Evolutionary conservation across 1,140 invertebrate species (phyloP).

Genomic region (Venustaconcha ellipsiformis): DNA sequence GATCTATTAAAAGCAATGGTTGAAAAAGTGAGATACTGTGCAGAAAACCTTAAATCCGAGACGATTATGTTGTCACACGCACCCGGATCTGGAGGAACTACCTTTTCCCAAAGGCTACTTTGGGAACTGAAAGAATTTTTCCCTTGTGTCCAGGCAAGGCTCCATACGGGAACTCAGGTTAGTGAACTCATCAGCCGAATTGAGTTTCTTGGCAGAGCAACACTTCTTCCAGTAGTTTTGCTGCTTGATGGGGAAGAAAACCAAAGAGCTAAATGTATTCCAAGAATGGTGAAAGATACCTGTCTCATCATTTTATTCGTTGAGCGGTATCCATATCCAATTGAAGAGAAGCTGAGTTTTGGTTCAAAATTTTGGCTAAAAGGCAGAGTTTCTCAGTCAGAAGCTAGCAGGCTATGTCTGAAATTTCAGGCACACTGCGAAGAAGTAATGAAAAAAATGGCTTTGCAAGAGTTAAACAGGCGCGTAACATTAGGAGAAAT

Average conservation of each 20-base stretch:
- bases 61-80: constrained; percentile 28
- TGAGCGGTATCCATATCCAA: constrained; percentile 7
- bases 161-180: neutral
- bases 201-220: constrained; percentile 25
- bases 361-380: constrained; percentile 12
- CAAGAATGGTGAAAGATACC: constrained; percentile 3
- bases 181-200: constrained; percentile 24
- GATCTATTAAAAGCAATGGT: constrained; percentile 15
- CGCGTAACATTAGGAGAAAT: neutral
- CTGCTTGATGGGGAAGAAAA: constrained; percentile 26
- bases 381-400: constrained; percentile 14
- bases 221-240: constrained; percentile 25
- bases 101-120: constrained; percentile 34
- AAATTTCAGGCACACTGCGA: constrained; percentile 17
- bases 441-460: constrained; percentile 2
- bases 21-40: constrained; percentile 16
- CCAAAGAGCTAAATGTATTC: constrained; percentile 3
- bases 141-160: constrained; percentile 35
- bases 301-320: constrained; percentile 25
- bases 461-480: neutral
- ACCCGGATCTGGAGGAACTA: constrained; percentile 43
- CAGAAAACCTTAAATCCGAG: constrained; percentile 9
- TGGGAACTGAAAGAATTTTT: constrained; percentile 29
- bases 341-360: neutral
- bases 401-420: constrained; percentile 12